Conservation (phyloP, 2,888 invertebrate species). For the Eugnorisma glareosa region DNA sequence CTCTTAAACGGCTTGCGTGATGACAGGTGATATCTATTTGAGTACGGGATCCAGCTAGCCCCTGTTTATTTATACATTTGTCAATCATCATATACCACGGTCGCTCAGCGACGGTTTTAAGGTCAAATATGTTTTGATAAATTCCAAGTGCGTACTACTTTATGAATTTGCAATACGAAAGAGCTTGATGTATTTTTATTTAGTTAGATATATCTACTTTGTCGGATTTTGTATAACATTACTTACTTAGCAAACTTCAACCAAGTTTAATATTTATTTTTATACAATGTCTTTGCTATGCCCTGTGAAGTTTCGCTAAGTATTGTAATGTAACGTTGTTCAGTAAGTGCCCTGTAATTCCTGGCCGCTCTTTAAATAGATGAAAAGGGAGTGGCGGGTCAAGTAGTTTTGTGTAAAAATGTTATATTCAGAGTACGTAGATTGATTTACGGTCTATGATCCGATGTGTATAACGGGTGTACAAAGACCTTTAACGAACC, state of each 20-base stretch:
- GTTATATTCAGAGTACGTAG: no score
- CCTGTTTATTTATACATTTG: neutral
- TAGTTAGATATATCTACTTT: neutral
- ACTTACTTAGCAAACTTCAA: neutral
- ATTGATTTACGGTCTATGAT: no score
- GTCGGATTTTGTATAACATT: neutral
- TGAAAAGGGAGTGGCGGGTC: neutral
- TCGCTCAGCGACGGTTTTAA: neutral
- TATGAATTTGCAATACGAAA: neutral
- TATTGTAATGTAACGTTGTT: neutral
- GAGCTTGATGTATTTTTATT: neutral
- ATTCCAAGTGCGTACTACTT: neutral
- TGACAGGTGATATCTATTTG: neutral
- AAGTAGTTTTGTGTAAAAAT: no score
- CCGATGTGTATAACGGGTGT: no score
- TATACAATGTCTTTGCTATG: no score
- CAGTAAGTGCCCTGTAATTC: neutral
- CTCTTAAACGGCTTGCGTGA: neutral
- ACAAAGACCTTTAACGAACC: no score
- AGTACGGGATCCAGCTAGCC: neutral
- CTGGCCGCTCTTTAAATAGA: neutral
- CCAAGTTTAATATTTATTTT: neutral
- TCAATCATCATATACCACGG: slow-evolving; percentile 20
- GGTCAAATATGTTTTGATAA: neutral
- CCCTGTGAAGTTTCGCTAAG: neutral